Evolutionary conservation across 2,888 invertebrate genomes (phyloP).

Genomic region (Apamea monoglypha): DNA sequence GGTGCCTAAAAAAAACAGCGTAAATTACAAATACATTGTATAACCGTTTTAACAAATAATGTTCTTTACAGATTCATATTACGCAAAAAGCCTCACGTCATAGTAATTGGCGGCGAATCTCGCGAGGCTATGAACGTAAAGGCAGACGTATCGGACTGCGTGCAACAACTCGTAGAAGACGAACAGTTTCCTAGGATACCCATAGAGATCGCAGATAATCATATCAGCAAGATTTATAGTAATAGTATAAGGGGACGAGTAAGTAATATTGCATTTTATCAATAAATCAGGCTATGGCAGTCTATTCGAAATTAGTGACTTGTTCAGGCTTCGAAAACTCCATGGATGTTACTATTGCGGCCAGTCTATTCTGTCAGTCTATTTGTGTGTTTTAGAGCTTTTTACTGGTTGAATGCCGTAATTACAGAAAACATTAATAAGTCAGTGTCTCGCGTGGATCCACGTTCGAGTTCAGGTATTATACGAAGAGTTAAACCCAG

Average conservation of each 20-base stretch:
- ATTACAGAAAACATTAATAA: not conserved
- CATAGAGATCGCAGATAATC: slow-evolving; percentile 98
- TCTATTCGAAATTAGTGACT: not conserved
- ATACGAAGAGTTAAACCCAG: not conserved
- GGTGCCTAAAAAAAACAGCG: not conserved
- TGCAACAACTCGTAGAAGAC: slow-evolving; percentile 94
- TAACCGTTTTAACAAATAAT: not conserved
- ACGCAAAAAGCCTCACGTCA: slow-evolving; percentile 97
- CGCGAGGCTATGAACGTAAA: slow-evolving; percentile 96
- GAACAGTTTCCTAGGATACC: slow-evolving; percentile 96
- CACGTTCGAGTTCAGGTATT: not conserved
- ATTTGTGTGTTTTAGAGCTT: not conserved
- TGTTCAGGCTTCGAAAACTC: not conserved
- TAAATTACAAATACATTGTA: not conserved
- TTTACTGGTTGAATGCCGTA: not conserved
- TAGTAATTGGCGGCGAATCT: slow-evolving; percentile 97
- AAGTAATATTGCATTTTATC: slow-evolving; percentile 61
- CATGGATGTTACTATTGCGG: too few species aligned
- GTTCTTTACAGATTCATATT: slow-evolving; percentile 93
- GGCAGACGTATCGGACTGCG: slow-evolving; percentile 93
- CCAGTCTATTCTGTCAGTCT: too few species aligned
- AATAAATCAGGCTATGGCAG: not conserved
- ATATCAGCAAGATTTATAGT: slow-evolving; percentile 97
- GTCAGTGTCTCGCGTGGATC: not conserved
- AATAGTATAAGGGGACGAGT: slow-evolving; percentile 96